A percentile compares a stretch with the other conserved stretches of the same genome.
phyloP scores from a whole-genome alignment of 2,888 invertebrate species.

The Adelphocoris suturalis region DNA sequence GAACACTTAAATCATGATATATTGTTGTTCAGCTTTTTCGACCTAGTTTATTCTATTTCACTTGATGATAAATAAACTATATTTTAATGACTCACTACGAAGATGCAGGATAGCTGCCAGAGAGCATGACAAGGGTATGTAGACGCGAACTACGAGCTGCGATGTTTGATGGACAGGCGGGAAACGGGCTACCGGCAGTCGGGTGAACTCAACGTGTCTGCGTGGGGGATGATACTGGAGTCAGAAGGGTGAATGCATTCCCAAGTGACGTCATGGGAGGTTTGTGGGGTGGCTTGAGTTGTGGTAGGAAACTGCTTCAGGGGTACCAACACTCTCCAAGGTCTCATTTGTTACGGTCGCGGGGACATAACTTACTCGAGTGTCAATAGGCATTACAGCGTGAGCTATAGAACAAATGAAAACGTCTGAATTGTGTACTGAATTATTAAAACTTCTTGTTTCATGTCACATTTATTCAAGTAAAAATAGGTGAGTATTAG shows the following conservation, averaged over 20 bases:
- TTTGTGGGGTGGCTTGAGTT: not conserved
- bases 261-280: not conserved
- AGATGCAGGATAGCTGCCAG: not conserved
- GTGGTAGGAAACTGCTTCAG: not conserved
- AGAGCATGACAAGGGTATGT: not conserved
- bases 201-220: not conserved
- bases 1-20: too few relatives aligned
- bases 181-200: not conserved
- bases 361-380: too few relatives aligned
- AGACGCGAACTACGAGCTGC: not conserved
- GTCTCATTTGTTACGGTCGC: too few relatives aligned
- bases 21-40: too few relatives aligned
- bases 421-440: too few relatives aligned
- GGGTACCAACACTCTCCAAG: not conserved
- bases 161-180: not conserved
- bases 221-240: constrained; percentile 5
- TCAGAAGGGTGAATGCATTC: not conserved
- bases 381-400: too few relatives aligned
- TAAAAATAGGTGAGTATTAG: too few relatives aligned
- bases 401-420: too few relatives aligned
- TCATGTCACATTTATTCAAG: too few relatives aligned
- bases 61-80: too few relatives aligned
- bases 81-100: not conserved
- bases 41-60: too few relatives aligned
- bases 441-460: too few relatives aligned